These are phyloP conservation scores for Corythoichthys haematopterus DNA, from an alignment of 2,113 vertebrate species.

Conservation along the genomic window DNA sequence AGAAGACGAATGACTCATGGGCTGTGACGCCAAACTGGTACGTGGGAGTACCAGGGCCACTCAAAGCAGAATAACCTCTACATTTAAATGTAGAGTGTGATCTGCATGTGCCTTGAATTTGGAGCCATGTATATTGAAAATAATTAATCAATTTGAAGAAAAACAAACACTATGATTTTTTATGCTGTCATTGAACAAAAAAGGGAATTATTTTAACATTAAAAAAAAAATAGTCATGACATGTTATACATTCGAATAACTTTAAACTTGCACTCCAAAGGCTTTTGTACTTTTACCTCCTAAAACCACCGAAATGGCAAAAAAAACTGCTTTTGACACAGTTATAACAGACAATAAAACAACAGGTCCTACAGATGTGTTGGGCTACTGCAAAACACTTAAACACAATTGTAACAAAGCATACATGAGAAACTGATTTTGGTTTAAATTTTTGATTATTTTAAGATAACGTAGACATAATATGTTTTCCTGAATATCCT, in stretches of 20 bases:
- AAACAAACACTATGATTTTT: neutral
- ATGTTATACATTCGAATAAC: neutral
- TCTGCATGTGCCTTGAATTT: constrained; percentile 1
- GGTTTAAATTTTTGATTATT: too few relatives aligned
- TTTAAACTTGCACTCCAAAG: constrained; percentile 18
- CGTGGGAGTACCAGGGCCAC: constrained; percentile 21
- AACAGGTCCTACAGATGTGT: too few relatives aligned
- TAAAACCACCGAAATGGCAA: too few relatives aligned
- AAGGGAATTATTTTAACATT: neutral
- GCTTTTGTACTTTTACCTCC: neutral
- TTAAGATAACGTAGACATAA: too few relatives aligned
- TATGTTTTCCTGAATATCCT: too few relatives aligned
- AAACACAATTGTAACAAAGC: too few relatives aligned
- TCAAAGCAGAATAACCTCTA: constrained; percentile 8
- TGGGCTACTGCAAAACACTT: too few relatives aligned
- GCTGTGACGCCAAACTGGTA: constrained; percentile 24
- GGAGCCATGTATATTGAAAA: neutral
- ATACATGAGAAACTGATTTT: too few relatives aligned
- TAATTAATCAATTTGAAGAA: neutral
- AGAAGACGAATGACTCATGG: constrained; percentile 28
- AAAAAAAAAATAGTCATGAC: neutral
- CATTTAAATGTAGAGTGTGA: constrained; percentile 15
- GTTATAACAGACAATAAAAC: too few relatives aligned
- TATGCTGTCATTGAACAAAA: neutral
- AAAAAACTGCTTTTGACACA: too few relatives aligned